Base-by-base conservation (phyloP, 1,140 invertebrate species). In the Drosophila paulistorum region DNA sequence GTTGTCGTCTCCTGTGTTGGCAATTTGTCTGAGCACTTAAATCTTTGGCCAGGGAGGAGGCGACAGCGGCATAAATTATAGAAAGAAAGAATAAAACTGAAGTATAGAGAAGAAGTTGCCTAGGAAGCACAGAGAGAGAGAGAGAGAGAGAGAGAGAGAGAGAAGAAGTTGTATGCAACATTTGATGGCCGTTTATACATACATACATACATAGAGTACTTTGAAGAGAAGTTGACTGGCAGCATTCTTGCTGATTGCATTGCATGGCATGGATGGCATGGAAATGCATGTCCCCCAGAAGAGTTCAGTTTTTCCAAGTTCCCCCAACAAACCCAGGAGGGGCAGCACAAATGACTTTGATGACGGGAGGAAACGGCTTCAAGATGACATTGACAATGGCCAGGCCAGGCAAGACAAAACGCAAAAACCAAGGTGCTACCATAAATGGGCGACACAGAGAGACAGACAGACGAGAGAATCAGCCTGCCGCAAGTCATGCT, bases 301-400 rank as follows among this genome's bases (percentile, higher is more conserved):
- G 35, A 37, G 42, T 63, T 69, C 77, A 37, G 69, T 69, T 39
- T 66, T 51, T 58, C 35, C 20, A 65, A 65, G 41, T 59, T 77
- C 30, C 30, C 30, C 30, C 30, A 30, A 7, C 45, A 7, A 10
- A 87, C 35, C 73, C 84, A 83, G 72, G 84, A 80, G 84, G 83
- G 77, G 80, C 75, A 77, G 63, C 77, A 74, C 69, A 81, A 86
- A 82, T 73, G 83, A 74, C 77, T 80, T 51, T 84, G 83, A 72
- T 74, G 83, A 82, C 70, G 60, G 42, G 42, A 79, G 83, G 76
- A 87, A 51, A 83, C 67, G 87, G 68, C 84, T 86, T 69, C 58
- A 83, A 79, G 77, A 74, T 77, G 83, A 87, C 83, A 87, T 87
- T 87, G 83, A 87, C 84, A 87, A 87, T 89, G 77, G 72, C 37